Evolutionary conservation across 2,113 vertebrate species (phyloP), one percentile per base, ranked within the genome.

Genomic region (Pachyramphus minor): DNA sequence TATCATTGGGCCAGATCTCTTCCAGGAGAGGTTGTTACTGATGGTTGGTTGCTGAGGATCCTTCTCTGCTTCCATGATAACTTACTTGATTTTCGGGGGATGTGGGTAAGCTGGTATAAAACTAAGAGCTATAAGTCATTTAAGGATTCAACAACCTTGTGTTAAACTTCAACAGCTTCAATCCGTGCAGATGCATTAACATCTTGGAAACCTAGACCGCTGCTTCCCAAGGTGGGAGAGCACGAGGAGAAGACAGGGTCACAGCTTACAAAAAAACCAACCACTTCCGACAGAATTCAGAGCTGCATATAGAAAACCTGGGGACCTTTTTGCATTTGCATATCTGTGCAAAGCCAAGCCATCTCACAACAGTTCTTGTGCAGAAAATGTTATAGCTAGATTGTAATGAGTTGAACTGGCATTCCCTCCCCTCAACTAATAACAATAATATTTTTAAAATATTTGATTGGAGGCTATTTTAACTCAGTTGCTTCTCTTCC

Each of bases 121-220:
- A 49, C 19, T 17, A 56, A 75, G 15, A 53, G 4, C 6, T 45
- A 5, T 24, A 12, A 0, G 0, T 28, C 20, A 11, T 45, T 58
- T n/a, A 77, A 9, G 18, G 28, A 74, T 67, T 75, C 18, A 33
- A 12, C 9, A 6, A n/a, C 21, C 5, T 39, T 55, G 9, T 16
- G 1, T 37, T n/a, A 76, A n/a, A 41, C 24, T 55, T 78, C 30
- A 87, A 8, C 11, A 81, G 5, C 17, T 72, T 84, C 17, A 83
- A 71, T 31, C n/a, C 78, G 66, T 60, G 24, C 27, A 89, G n/a
- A 52, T 68, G 10, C 6, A 56, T 75, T 71, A 81, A 52, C 24
- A 25, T 39, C 5, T 7, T 52, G 73, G 45, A 95, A 92, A 60
- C 24, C 5, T 52, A 52, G 23, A 27, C 9, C 58, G 6, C 19